phyloP scores from a whole-genome alignment of 2,888 invertebrate species.

The Augochlorella aurata region DNA sequence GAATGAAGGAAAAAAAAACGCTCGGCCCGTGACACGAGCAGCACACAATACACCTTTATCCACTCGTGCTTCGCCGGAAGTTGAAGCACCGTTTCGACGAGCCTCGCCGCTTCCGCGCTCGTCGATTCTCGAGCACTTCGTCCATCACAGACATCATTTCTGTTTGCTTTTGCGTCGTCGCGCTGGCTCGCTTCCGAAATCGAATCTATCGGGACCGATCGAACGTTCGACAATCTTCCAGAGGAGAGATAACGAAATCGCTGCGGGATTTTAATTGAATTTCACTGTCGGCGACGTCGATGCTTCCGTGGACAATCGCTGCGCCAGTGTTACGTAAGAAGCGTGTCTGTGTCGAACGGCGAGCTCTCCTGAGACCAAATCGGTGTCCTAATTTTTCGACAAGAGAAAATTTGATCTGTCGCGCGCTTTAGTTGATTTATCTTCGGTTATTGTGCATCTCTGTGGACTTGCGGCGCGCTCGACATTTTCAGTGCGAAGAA shows the following conservation, averaged over 20 bases:
- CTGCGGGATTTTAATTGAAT: background rate
- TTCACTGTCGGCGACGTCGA: background rate
- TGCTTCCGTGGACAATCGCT: background rate
- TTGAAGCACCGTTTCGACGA: slow-evolving; percentile 38
- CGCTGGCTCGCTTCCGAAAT: background rate
- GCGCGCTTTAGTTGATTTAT: too few species aligned
- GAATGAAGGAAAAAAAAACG: background rate
- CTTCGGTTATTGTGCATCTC: too few species aligned
- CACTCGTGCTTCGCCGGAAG: slow-evolving; percentile 33
- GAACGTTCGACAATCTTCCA: background rate
- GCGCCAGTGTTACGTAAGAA: background rate
- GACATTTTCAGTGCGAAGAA: too few species aligned
- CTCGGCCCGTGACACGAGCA: slow-evolving; percentile 7
- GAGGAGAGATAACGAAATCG: background rate
- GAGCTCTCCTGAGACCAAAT: background rate
- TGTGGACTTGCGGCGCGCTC: too few species aligned
- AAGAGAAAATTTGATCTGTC: too few species aligned
- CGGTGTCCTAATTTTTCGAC: too few species aligned
- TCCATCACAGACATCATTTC: background rate
- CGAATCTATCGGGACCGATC: background rate
- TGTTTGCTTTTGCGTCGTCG: background rate
- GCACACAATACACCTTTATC: slow-evolving; percentile 43
- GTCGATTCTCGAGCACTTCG: slow-evolving; percentile 13
- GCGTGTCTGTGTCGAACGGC: background rate
- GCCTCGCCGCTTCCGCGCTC: slow-evolving; percentile 20